These are phyloP conservation scores for Chaitophorus viminalis DNA, from an alignment of 2,888 invertebrate species.

Conservation along the genomic window DNA sequence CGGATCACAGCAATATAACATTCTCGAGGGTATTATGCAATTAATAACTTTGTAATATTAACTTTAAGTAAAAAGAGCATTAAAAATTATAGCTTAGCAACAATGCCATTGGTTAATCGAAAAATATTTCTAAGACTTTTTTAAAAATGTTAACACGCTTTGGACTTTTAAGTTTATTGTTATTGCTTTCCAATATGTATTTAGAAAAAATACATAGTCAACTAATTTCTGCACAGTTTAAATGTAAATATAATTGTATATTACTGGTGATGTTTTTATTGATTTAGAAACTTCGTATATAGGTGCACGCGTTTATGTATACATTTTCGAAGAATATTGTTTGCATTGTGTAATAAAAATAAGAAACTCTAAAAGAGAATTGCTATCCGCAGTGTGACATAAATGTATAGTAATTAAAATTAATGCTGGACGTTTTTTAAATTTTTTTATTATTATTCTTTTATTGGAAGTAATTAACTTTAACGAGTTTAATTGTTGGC, in stretches of 20 bases:
- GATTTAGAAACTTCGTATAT: slow-evolving; percentile 11
- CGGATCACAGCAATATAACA: neutral
- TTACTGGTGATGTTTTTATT: slow-evolving; percentile 25
- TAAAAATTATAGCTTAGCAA: neutral
- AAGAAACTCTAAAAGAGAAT: slow-evolving; percentile 59
- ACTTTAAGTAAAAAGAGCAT: neutral
- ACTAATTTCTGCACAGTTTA: neutral
- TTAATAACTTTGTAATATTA: slow-evolving; percentile 21
- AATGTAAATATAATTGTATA: neutral
- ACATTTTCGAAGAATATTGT: slow-evolving; percentile 45
- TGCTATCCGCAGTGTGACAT: slow-evolving; percentile 60
- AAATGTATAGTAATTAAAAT: slow-evolving; percentile 62
- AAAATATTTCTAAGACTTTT: neutral
- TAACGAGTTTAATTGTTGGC: slow-evolving; percentile 62
- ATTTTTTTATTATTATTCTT: slow-evolving; percentile 62
- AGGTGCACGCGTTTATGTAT: neutral
- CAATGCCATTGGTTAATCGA: neutral
- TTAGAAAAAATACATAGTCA: slow-evolving; percentile 7
- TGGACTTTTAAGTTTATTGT: neutral
- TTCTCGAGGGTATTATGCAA: slow-evolving; percentile 11
- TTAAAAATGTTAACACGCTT: neutral
- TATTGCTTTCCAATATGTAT: neutral
- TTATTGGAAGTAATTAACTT: slow-evolving; percentile 62
- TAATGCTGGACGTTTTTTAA: slow-evolving; percentile 60
- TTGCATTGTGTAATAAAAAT: slow-evolving; percentile 50